These are phyloP conservation scores for Oreochromis niloticus DNA, from an alignment of 2,113 vertebrate genomes.

Conservation along the genomic window DNA sequence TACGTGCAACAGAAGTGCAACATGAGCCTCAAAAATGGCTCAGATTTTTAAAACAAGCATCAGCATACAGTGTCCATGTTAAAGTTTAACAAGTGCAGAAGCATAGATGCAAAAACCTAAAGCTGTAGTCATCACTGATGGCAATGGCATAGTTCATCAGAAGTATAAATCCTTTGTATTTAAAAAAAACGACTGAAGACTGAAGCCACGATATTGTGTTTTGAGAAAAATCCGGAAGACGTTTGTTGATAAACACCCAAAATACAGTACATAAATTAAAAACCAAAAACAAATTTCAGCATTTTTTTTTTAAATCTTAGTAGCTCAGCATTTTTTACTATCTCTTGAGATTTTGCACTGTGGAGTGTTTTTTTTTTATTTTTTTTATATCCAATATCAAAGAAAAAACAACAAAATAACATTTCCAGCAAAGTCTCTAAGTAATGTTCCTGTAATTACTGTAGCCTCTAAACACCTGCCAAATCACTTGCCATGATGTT, in stretches of 20 bases:
- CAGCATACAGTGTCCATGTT: not conserved
- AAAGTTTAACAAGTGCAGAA: not conserved
- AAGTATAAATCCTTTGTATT: not conserved
- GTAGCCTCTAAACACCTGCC: slow-evolving; percentile 17
- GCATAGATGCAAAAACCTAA: not conserved
- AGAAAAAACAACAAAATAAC: not conserved
- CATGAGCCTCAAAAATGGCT: not conserved
- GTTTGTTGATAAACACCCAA: not conserved
- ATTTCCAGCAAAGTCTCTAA: not conserved
- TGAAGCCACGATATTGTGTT: not conserved
- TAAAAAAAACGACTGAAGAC: not conserved
- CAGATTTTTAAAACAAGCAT: not conserved
- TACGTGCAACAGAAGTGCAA: not conserved
- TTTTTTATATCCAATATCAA: not conserved
- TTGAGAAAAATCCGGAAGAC: not conserved
- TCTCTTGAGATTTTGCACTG: not conserved
- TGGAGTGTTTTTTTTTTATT: not conserved
- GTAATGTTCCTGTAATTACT: slow-evolving; percentile 8
- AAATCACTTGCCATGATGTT: not conserved
- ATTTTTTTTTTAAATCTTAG: not conserved
- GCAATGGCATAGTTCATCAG: not conserved
- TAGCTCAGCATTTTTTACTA: not conserved
- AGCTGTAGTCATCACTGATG: not conserved
- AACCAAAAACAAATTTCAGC: not conserved
- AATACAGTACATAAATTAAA: not conserved